These are phyloP conservation scores for Thaumatotibia leucotreta DNA, from an alignment of 1,140 invertebrate genomes.

Conservation along the genomic window DNA sequence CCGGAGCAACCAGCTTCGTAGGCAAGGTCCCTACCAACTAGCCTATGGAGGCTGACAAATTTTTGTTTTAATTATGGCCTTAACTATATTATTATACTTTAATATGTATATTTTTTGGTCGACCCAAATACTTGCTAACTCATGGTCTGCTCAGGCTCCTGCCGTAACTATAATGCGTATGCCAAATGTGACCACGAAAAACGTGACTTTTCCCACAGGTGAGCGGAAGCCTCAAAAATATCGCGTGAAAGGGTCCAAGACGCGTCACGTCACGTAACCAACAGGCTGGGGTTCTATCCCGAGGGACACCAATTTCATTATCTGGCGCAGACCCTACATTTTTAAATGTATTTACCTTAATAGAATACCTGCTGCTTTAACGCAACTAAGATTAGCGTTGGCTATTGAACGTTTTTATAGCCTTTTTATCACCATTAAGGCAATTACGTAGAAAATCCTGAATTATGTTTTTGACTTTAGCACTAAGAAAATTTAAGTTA, in stretches of 20 bases:
- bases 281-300: slow-evolving; percentile 39
- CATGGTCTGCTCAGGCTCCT: too few relatives aligned
- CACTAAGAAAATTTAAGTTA: not conserved
- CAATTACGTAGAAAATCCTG: not conserved
- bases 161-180: too few relatives aligned
- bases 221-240: too few relatives aligned
- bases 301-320: slow-evolving; percentile 69
- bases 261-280: not conserved
- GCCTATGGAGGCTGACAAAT: too few relatives aligned
- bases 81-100: too few relatives aligned
- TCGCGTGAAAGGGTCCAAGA: not conserved
- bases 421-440: slow-evolving; percentile 2
- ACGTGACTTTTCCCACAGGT: too few relatives aligned
- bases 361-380: slow-evolving; percentile 54
- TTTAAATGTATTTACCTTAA: slow-evolving; percentile 64
- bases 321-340: slow-evolving; percentile 52
- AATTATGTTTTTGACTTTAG: slow-evolving; percentile 2
- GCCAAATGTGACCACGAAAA: too few relatives aligned
- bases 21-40: too few relatives aligned
- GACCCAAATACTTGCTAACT: too few relatives aligned
- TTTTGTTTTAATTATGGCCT: too few relatives aligned
- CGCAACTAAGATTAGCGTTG: slow-evolving; percentile 53
- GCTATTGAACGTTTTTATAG: slow-evolving; percentile 20
- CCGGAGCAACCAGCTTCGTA: too few relatives aligned
- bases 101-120: too few relatives aligned